Evolutionary conservation across 2,797 vertebrate species (phyloP).

Genomic region (Rhynchonycteris naso): DNA sequence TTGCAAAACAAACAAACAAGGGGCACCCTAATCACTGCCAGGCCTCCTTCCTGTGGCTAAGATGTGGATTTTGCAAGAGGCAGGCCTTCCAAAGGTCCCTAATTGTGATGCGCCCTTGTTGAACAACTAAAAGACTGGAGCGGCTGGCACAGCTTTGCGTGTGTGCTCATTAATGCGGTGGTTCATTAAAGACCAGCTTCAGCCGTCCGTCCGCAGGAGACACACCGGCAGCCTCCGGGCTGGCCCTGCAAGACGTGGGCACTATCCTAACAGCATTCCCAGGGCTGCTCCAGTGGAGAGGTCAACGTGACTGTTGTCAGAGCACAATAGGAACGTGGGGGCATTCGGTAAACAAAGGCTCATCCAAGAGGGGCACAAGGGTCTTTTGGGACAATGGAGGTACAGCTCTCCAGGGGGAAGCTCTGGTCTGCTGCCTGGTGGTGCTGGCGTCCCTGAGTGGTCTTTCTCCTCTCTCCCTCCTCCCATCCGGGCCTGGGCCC

Average conservation of each 20-base stretch:
- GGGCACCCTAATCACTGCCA: conserved; percentile 76
- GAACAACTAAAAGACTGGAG: not conserved
- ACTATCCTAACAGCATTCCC: not conserved
- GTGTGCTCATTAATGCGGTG: not conserved
- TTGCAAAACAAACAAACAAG: conserved; percentile 82
- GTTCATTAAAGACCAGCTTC: not conserved
- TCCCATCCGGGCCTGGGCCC: not conserved
- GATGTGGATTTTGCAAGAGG: conserved; percentile 49
- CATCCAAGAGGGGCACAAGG: not conserved
- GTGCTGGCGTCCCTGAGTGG: rapidly evolving
- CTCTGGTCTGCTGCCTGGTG: not conserved
- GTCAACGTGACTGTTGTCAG: not conserved
- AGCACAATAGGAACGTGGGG: not conserved
- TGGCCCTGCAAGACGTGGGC: not conserved
- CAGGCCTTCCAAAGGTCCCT: conserved; percentile 8
- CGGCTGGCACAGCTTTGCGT: not conserved
- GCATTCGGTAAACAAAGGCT: not conserved
- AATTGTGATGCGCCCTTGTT: conserved; percentile 33
- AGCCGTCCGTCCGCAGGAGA: not conserved
- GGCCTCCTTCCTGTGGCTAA: conserved; percentile 59
- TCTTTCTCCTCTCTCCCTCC: too few species aligned
- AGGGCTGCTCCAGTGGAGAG: not conserved
- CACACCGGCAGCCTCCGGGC: rapidly evolving
- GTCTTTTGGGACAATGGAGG: rapidly evolving
- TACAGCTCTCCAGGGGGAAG: not conserved